Evolutionary conservation across 2,888 invertebrate species (phyloP).

Genomic region (Andrena bicolor): DNA sequence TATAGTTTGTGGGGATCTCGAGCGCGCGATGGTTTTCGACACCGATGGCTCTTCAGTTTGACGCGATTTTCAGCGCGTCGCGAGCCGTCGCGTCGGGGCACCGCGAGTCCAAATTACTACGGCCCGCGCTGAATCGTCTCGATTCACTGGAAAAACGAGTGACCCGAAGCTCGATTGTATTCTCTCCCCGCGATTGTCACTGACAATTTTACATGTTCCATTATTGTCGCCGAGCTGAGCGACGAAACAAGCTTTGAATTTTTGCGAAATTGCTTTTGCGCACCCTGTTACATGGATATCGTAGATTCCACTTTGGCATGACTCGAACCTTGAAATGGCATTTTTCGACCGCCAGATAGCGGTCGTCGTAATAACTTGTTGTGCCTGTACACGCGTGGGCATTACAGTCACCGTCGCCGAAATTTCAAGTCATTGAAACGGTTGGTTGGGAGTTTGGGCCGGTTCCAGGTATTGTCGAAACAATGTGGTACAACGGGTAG

Average conservation of each 20-base stretch:
- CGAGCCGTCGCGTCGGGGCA: slow-evolving; percentile 9
- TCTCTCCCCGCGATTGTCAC: neutral
- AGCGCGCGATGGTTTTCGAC: slow-evolving; percentile 35
- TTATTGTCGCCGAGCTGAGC: neutral
- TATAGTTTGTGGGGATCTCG: slow-evolving; percentile 34
- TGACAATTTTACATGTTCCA: slow-evolving; percentile 8
- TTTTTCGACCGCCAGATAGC: neutral
- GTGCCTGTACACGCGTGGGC: slow-evolving; percentile 16
- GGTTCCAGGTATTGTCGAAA: slow-evolving; percentile 65
- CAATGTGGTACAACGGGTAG: slow-evolving; percentile 50
- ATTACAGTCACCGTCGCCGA: slow-evolving; percentile 4
- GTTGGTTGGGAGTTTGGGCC: slow-evolving; percentile 57
- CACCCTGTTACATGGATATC: neutral
- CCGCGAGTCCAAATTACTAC: slow-evolving; percentile 12
- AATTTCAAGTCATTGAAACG: slow-evolving; percentile 58
- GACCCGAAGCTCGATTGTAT: slow-evolving; percentile 12
- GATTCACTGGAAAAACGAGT: slow-evolving; percentile 28
- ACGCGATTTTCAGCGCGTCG: slow-evolving; percentile 37
- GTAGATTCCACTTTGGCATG: neutral
- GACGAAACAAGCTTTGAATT: neutral
- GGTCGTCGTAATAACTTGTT: neutral
- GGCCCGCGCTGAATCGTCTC: slow-evolving; percentile 3
- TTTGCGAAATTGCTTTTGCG: neutral
- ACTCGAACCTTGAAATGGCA: neutral
- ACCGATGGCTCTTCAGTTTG: slow-evolving; percentile 39